Base-by-base conservation (phyloP, 1,140 invertebrate genomes). In the Drosophila baimaii region DNA sequence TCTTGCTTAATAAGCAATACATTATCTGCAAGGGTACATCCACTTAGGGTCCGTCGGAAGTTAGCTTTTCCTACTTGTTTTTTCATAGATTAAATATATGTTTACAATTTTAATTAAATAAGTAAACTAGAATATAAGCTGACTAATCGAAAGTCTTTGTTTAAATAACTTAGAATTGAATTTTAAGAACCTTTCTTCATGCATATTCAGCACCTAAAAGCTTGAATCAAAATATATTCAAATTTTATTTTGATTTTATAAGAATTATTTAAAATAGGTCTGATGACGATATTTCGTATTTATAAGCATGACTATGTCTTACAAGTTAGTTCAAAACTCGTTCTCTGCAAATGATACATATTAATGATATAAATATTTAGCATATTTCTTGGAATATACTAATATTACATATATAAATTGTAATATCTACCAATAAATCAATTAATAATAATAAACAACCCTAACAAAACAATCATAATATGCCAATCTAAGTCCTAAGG, bases 261-360 rank as follows among this genome's bases (percentile, higher is more conserved):
- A 27, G 0, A 29, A 12, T 27, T n/a, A 13, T 41, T 29, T 41
- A 39, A 63, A 58, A 29, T n/a, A 39, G 25, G 2, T 25, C 3
- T 27, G 52, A 39, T 63, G 33, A 39, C 52, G n/a, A n/a, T 7
- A 29, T 41, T 15, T 13, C 3, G 8, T 27, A 37, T 37, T 63
- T 57, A 59, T 17, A 21, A n/a, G 13, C 2, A 19, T 31, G 47
- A 25, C 13, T 13, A 10, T 29, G 17, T 15, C 23, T 27, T 17
- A n/a, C 8, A 8, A 8, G 5, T 27, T 56, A 56, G 6, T 25
- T 27, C 0, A 1, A 29, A 63, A 59, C 59, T 56, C 10, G 59
- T 57, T 63, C 13, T 19, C 3, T 29, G 0, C n/a, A 17, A 17
- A 49, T 9, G 2, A 5, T 17, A 27, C 5, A 1, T 49, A 13